A percentile compares a stretch with the other conserved stretches of the same genome.
Conservation (phyloP, 2,888 invertebrate genomes). For the Pristionchus fissidentatus region DNA sequence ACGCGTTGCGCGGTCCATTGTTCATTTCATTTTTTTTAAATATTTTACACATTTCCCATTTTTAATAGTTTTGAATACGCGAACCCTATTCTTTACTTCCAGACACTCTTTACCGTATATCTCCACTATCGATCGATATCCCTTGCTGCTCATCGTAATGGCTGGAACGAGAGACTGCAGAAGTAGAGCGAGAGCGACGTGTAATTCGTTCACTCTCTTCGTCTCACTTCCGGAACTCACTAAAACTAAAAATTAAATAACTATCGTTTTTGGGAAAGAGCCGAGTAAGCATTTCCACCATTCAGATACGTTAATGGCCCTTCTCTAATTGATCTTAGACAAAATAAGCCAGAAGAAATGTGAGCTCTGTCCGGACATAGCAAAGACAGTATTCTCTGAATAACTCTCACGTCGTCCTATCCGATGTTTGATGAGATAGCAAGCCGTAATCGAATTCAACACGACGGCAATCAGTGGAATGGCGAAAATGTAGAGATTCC, state of each 20-base stretch:
- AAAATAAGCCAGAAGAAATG: neutral
- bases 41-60: no score
- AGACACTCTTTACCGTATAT: no score
- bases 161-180: conserved; percentile 9
- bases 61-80: no score
- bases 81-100: no score
- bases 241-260: no score
- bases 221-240: conserved; percentile 9
- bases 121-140: conserved; percentile 15
- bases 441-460: conserved; percentile 10
- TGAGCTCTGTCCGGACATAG: neutral
- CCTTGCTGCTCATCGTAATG: conserved; percentile 17
- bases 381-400: neutral
- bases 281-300: neutral
- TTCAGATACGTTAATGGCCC: neutral
- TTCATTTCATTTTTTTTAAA: no score
- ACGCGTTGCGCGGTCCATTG: no score
- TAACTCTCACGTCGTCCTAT: neutral
- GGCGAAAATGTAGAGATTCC: conserved; percentile 34
- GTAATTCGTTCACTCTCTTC: neutral
- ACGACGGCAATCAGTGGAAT: conserved; percentile 38
- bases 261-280: neutral
- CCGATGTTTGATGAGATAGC: conserved; percentile 19
- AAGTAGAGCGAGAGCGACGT: neutral
- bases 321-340: neutral